Conservation (phyloP, 2,888 invertebrate species). For the Drosophila barbarae region DNA sequence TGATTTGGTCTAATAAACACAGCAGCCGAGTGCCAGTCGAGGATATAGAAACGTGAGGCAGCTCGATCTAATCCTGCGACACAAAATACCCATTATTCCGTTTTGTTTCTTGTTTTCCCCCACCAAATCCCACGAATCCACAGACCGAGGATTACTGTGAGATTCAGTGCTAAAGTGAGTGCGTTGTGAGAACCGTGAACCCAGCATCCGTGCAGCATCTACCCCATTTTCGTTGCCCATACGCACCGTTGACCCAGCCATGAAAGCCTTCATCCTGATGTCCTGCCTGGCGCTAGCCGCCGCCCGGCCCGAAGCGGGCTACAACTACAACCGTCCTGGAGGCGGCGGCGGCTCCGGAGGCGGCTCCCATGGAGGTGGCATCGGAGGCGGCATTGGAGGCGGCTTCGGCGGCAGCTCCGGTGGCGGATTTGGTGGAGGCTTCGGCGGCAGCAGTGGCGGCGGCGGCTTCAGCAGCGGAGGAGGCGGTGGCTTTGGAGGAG, state of each 20-base stretch:
- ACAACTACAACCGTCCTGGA: conserved; percentile 80
- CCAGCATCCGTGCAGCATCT: conserved; percentile 18
- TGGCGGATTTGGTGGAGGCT: conserved; percentile 59
- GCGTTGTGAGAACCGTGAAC: conserved; percentile 41
- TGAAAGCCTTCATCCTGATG: conserved; percentile 80
- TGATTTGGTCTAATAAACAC: conserved; percentile 79
- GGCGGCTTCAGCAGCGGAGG: conserved; percentile 49
- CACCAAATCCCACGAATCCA: conserved; percentile 54
- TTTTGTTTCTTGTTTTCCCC: conserved; percentile 59
- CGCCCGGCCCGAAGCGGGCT: conserved; percentile 80
- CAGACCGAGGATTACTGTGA: conserved; percentile 75
- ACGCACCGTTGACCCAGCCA: conserved; percentile 53
- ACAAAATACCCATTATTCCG: conserved; percentile 33
- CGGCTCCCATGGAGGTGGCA: conserved; percentile 60
- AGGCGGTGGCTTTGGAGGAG: conserved; percentile 54
- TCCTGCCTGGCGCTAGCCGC: conserved; percentile 79
- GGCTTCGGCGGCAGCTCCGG: conserved; percentile 57
- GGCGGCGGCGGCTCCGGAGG: conserved; percentile 76
- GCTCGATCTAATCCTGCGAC: conserved; percentile 43
- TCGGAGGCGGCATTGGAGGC: conserved; percentile 52
- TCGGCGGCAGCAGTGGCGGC: conserved; percentile 46
- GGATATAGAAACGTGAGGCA: conserved; percentile 66
- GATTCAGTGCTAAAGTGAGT: conserved; percentile 64
- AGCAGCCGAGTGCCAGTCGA: conserved; percentile 67
- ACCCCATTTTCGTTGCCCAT: conserved; percentile 39